These are phyloP conservation scores for Crioceris asparagi DNA, from an alignment of 2,888 invertebrate species.

Conservation along the genomic window DNA sequence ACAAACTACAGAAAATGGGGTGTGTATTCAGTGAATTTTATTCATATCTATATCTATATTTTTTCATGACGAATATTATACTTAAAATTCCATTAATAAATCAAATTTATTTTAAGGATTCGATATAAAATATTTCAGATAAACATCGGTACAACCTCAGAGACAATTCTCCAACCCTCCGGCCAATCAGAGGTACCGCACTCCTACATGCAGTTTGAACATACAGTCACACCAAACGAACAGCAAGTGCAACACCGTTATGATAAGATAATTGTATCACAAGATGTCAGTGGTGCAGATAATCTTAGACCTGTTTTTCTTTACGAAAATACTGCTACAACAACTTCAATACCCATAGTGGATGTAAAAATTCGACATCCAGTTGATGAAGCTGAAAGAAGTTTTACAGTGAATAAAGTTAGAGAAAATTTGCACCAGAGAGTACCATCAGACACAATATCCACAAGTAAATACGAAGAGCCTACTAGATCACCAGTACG, in stretches of 20 bases:
- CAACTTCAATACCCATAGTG: constrained; percentile 18
- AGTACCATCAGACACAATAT: too few relatives aligned
- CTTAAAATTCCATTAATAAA: too few relatives aligned
- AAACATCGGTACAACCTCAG: constrained; percentile 13
- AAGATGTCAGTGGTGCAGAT: too few relatives aligned
- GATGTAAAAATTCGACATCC: constrained; percentile 24
- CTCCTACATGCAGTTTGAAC: constrained; percentile 27
- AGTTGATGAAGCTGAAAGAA: constrained; percentile 8
- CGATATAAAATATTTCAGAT: too few relatives aligned
- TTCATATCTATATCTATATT: too few relatives aligned
- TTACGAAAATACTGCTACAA: constrained; percentile 18
- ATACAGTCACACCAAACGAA: too few relatives aligned
- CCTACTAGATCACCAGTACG: constrained; percentile 16
- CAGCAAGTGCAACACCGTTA: too few relatives aligned
- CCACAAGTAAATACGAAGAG: constrained; percentile 16
- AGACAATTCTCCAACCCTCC: constrained; percentile 6
- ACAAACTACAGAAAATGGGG: constrained; percentile 23
- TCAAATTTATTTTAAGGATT: too few relatives aligned
- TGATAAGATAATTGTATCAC: too few relatives aligned
- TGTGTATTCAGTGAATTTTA: constrained; percentile 9
- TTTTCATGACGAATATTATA: too few relatives aligned
- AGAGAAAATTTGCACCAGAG: too few relatives aligned
- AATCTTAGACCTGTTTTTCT: too few relatives aligned
- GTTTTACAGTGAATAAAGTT: constrained; percentile 16
- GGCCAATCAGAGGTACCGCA: constrained; percentile 18